A percentile compares a stretch with the other conserved stretches of the same genome.
Conservation (phyloP, 2,888 invertebrate species). For the Pecten maximus region DNA sequence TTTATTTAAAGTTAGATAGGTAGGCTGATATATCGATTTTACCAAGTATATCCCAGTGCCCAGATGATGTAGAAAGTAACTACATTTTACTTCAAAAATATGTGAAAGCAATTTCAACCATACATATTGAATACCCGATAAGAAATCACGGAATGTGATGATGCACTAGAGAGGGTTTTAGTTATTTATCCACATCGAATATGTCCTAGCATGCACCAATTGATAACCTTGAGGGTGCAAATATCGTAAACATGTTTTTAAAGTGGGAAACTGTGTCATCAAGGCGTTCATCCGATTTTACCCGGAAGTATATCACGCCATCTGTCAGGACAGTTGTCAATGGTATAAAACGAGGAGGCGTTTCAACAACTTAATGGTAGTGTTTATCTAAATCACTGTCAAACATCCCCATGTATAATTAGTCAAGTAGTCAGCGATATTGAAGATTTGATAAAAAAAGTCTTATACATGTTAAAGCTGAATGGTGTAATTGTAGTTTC, state of each 20-base stretch:
- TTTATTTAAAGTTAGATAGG: no score
- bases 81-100: no score
- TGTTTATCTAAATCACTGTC: conserved; percentile 9
- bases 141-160: not conserved
- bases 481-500: not conserved
- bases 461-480: not conserved
- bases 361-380: not conserved
- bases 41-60: no score
- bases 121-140: no score
- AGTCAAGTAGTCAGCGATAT: not conserved
- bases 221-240: not conserved
- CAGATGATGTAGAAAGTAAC: no score
- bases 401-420: not conserved
- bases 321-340: not conserved
- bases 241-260: not conserved
- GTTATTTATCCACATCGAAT: not conserved
- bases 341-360: not conserved
- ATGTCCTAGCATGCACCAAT: not conserved
- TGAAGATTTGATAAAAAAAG: not conserved
- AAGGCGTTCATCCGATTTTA: not conserved
- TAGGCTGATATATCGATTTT: no score
- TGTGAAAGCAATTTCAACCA: no score
- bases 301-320: conserved; percentile 5
- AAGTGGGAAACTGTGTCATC: not conserved
- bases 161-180: not conserved